Conservation (phyloP, 2,888 invertebrate species). For the Spilarctia lutea region DNA sequence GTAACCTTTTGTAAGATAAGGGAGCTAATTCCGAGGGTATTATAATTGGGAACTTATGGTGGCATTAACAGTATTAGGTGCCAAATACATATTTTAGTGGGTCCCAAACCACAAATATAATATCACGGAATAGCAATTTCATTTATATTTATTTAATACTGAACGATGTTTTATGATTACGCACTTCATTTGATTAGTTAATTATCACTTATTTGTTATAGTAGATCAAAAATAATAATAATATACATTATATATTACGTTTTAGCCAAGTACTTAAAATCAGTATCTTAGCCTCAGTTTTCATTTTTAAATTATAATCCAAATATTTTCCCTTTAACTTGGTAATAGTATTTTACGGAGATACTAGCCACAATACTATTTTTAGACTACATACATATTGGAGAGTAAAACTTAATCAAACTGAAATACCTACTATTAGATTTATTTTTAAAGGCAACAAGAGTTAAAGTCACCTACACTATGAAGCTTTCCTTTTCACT, state of each 20-base stretch:
- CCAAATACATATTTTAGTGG: neutral
- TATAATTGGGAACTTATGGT: neutral
- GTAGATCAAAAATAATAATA: too few species aligned
- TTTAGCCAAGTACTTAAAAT: too few species aligned
- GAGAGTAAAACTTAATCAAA: neutral
- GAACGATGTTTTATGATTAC: too few species aligned
- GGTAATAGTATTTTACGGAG: neutral
- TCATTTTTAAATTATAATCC: too few species aligned
- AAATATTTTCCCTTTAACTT: neutral
- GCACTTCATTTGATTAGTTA: too few species aligned
- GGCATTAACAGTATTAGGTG: neutral
- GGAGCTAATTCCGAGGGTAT: neutral
- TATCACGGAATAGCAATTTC: neutral
- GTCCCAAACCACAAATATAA: neutral
- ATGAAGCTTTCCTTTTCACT: neutral
- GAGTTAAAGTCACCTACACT: neutral
- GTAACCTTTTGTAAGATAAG: neutral
- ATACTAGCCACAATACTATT: too few species aligned
- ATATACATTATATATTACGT: too few species aligned
- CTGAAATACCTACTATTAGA: neutral
- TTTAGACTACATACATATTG: too few species aligned
- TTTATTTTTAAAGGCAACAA: neutral
- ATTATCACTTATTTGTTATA: too few species aligned
- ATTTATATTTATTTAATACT: neutral
- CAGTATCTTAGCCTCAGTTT: too few species aligned